Conservation (phyloP, 2,797 vertebrate species). For the Loriculus beryllinus region DNA sequence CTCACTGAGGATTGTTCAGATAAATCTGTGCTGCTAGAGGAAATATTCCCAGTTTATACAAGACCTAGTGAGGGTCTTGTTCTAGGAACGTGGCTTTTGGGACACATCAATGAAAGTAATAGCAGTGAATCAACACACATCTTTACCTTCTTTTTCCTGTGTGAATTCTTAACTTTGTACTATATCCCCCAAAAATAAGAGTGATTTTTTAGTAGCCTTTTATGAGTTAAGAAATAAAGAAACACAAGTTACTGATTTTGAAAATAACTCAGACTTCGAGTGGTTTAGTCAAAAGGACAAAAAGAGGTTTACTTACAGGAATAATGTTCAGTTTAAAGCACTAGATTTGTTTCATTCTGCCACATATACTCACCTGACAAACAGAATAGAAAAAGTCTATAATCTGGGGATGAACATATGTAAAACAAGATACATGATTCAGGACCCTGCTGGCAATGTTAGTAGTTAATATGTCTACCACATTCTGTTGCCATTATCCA, state of each 20-base stretch:
- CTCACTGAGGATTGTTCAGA: background rate
- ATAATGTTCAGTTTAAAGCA: background rate
- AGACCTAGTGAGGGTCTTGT: background rate
- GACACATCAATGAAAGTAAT: background rate
- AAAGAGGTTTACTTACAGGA: background rate
- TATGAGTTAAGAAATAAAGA: background rate
- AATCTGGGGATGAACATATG: background rate
- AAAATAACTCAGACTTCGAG: background rate
- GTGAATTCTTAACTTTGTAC: background rate
- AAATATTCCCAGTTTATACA: background rate
- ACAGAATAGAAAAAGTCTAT: background rate
- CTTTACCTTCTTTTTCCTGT: background rate
- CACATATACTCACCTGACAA: background rate
- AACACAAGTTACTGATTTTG: accelerated
- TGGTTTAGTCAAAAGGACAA: background rate
- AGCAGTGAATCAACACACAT: background rate
- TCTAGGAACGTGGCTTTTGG: background rate
- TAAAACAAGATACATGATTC: background rate
- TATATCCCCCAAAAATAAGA: background rate
- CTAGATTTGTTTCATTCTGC: background rate
- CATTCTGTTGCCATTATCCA: background rate
- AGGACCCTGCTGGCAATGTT: background rate
- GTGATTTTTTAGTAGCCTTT: background rate
- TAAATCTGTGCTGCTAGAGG: background rate
- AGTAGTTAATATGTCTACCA: background rate